Percentiles rank a stretch among this genome's conserved stretches.
Evolutionary conservation across 2,888 invertebrate genomes (phyloP).

Genomic region (Herminia tarsipennalis): DNA sequence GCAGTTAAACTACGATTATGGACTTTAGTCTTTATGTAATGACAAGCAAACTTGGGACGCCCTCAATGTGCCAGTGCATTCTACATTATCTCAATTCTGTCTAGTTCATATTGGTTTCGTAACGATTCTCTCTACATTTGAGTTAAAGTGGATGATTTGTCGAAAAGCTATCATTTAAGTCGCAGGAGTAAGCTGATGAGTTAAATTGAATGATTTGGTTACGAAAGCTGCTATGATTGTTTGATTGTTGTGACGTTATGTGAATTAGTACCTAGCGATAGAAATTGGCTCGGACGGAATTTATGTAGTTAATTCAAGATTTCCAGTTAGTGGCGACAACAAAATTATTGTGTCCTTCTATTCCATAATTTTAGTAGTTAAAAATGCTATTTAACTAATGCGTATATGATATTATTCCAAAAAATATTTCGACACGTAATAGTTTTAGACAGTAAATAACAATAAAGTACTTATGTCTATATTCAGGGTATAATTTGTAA

Average conservation of each 20-base stretch:
- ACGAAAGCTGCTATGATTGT: conserved; percentile 5
- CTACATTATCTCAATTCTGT: conserved; percentile 20
- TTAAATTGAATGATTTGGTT: conserved; percentile 7
- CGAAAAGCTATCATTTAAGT: conserved; percentile 8
- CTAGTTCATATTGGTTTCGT: conserved; percentile 32
- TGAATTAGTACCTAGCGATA: background rate
- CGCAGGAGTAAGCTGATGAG: background rate
- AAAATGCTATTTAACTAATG: too few species aligned
- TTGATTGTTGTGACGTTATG: background rate
- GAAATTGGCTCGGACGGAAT: background rate
- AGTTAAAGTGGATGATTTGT: conserved; percentile 28
- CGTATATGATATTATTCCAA: too few species aligned
- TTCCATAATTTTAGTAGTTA: too few species aligned
- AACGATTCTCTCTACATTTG: conserved; percentile 9
- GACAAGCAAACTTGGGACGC: too few species aligned
- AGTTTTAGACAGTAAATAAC: too few species aligned
- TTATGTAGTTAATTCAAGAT: background rate
- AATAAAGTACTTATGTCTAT: too few species aligned
- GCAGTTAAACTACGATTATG: too few species aligned
- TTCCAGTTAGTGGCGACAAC: background rate
- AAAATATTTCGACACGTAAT: too few species aligned
- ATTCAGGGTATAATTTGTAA: too few species aligned
- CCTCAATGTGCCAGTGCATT: conserved; percentile 11
- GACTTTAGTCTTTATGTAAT: too few species aligned
- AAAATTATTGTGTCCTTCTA: too few species aligned